phyloP scores from a whole-genome alignment of 2,888 invertebrate genomes.

The Ophion slaviceki region DNA sequence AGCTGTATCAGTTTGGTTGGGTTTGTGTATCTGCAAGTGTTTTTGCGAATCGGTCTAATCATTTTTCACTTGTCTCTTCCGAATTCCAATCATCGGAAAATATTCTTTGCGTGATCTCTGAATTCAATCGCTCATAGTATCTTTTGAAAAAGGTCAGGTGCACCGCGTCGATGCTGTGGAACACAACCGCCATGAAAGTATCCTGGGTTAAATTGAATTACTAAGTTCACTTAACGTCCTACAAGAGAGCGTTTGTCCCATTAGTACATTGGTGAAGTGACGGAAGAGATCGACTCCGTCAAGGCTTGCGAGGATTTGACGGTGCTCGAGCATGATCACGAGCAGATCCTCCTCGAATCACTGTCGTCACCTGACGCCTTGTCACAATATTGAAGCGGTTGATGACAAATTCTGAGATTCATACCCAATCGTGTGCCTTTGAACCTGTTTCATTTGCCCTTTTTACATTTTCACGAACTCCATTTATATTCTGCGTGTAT shows the following conservation, averaged over 20 bases:
- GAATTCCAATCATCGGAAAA: too few species aligned
- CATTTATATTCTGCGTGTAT: conserved; percentile 33
- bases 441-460: not conserved
- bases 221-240: conserved; percentile 98
- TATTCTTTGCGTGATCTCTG: too few species aligned
- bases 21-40: too few species aligned
- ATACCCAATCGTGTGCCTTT: not conserved
- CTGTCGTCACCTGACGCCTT: conserved; percentile 71
- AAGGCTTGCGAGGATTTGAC: conserved; percentile 95
- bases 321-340: conserved; percentile 92
- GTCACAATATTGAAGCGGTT: conserved; percentile 50
- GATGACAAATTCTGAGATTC: conserved; percentile 4
- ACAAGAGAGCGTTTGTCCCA: conserved; percentile 97
- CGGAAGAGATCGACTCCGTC: conserved; percentile 94
- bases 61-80: too few species aligned
- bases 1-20: conserved; percentile 84
- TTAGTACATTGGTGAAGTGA: conserved; percentile 96
- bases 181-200: conserved; percentile 80
- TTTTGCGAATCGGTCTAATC: too few species aligned
- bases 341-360: conserved; percentile 91
- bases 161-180: conserved; percentile 80
- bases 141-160: conserved; percentile 72
- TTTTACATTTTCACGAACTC: conserved; percentile 20
- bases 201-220: conserved; percentile 91
- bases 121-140: too few species aligned